Evolutionary conservation across 2,888 invertebrate genomes (phyloP), one percentile per base, ranked within the genome.

Genomic region (Caenorhabditis wallacei): DNA sequence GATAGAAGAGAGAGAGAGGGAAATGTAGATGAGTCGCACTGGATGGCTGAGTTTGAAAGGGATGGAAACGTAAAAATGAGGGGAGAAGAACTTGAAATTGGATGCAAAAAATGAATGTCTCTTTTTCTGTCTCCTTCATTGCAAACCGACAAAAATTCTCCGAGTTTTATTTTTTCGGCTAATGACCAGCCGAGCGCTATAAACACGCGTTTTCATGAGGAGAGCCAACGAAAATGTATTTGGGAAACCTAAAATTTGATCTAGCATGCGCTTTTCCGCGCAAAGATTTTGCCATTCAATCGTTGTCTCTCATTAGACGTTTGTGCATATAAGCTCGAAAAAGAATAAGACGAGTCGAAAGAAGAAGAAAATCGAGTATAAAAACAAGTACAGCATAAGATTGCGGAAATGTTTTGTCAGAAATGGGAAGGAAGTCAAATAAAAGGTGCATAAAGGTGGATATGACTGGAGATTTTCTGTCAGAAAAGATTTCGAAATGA

Each of bases 181-280:
- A 71, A 71, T 71, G 59, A 71, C 53, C 66, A 20, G 13, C 48
- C 59, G 46, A 18, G n/a, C 10, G 18, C 51, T 54, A 63, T 64
- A 74, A 64, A 71, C 71, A 71, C 51, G 71, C 16, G 18, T 48
- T 54, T 63, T 61, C 51, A 54, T 53, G 48, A 16, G 71, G 48
- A 18, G 61, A 18, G 46, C n/a, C n/a, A n/a, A 61, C 43, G n/a
- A 20, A 64, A 26, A 51, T 53, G 53, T 40, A 51, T 74, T 64
- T 30, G 30, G n/a, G 68, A 75, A 75, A 75, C 75, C 66, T 68
- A 57, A 51, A 75, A 75, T 75, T 75, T 68, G 75, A 75, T 66
- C 57, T 68, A 68, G 40, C 57, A 11, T 35, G 64, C 22, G 26
- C 48, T 16, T n/a, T 24, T 20, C 30, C n/a, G 54, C 43, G 16